phyloP scores from a whole-genome alignment of 2,888 invertebrate species.

The Metallyticus violacea region DNA sequence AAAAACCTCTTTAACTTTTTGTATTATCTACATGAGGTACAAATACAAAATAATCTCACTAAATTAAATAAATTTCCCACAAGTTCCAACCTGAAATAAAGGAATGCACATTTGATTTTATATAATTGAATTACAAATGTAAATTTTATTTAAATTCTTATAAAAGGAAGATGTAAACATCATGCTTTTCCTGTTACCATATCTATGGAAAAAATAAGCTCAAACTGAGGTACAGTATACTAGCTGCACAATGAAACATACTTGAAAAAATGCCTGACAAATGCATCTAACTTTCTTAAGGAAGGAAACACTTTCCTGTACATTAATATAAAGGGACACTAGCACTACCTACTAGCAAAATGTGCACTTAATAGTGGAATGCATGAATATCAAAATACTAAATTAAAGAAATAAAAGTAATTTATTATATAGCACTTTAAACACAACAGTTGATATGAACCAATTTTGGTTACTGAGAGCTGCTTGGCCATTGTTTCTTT shows the following conservation, averaged over 20 bases:
- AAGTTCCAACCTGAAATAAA: neutral
- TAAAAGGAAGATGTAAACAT: neutral
- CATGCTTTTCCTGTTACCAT: neutral
- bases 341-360: too few species aligned
- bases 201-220: neutral
- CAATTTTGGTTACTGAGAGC: neutral
- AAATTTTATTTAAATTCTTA: neutral
- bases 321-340: neutral
- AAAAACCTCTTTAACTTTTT: neutral
- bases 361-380: neutral
- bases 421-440: neutral
- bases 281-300: neutral
- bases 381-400: neutral
- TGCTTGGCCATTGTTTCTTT: too few species aligned
- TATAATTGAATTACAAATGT: neutral
- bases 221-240: neutral
- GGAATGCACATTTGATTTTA: neutral
- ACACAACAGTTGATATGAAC: neutral
- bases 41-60: neutral
- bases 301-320: neutral
- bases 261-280: neutral
- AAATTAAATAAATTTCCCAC: neutral
- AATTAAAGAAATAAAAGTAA: neutral
- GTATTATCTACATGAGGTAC: neutral
- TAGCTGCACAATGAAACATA: neutral